Evolutionary conservation across 2,113 vertebrate species (phyloP), one percentile per base, ranked within the genome.

Genomic region (Nanorana parkeri): DNA sequence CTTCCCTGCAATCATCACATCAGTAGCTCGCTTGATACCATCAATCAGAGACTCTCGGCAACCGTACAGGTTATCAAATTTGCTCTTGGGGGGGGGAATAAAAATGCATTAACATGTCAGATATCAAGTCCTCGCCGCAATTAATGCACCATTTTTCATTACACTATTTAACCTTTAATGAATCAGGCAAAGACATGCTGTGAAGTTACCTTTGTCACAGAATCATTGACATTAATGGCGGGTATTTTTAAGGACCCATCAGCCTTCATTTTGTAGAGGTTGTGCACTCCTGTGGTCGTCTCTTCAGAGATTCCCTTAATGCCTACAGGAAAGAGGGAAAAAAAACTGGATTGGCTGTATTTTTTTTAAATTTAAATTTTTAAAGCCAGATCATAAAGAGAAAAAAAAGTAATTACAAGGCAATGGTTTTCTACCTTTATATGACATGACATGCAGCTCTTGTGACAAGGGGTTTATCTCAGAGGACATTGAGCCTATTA

Each of bases 1-100:
- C 75, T 99, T 99, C 1, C 98, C 98, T 0, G 98, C 98, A 26
- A 99, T 99, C 98, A 99, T 99, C 66, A 99, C 97, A 5, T 99
- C 97, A 0, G 97, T 99, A 80, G 97, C 97, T 26, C 97, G 91
- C 87, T 99, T 99, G 92, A 99, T 99, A 56, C 98, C 98, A 41
- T 99, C 98, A 0, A 99, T 97, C 83, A 99, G 94, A 41, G 96
- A 98, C 92, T 99, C 98, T 51, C 98, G 93, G 93, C 98, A 99
- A 80, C 98, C 98, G 71, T 99, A 99, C 52, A 99, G 93, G 93
- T 99, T 99, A 88, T 99, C 98, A 67, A 99, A 99, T 85, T 99
- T 99, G 85, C 98, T 99, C 97, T 99, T 87, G 68, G 60, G 72
- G 85, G 69, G 81, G 17, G 58, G 36, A 11, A 0, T 32, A 81